Conservation (phyloP, 2,113 vertebrate species). For the Balaeniceps rex region DNA sequence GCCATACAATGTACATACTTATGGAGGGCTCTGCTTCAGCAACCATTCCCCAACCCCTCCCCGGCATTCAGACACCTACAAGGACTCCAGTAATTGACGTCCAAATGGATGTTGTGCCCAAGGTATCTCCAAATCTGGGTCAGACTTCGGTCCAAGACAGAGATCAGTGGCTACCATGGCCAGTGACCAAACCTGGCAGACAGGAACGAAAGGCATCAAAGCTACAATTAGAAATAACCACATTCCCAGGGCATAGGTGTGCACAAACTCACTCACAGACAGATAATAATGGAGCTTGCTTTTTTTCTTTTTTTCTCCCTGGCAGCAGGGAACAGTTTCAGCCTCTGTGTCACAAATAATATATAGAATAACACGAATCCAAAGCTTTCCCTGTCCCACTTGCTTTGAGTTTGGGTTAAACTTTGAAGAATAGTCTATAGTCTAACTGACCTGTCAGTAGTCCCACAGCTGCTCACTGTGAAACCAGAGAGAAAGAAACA, state of each 20-base stretch:
- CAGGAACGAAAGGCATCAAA: constrained; percentile 21
- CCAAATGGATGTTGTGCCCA: constrained; percentile 98
- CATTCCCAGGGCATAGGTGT: neutral
- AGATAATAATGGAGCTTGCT: neutral
- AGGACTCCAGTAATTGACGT: constrained; percentile 90
- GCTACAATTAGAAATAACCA: constrained; percentile 25
- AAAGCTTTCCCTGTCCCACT: neutral
- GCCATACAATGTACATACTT: neutral
- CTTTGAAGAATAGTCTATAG: neutral
- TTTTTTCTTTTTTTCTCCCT: neutral
- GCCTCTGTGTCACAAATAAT: neutral
- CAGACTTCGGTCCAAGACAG: constrained; percentile 89
- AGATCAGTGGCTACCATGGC: constrained; percentile 89
- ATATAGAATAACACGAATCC: neutral
- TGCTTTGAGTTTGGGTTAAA: neutral
- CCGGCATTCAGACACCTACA: constrained; percentile 78
- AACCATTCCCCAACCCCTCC: neutral
- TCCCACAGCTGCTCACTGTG: neutral
- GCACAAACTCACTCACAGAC: neutral
- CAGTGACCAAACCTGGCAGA: constrained; percentile 91
- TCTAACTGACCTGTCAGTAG: neutral
- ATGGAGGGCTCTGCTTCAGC: neutral
- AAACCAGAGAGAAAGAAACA: neutral
- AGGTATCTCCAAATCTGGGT: constrained; percentile 93
- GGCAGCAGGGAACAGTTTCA: neutral